phyloP scores from a whole-genome alignment of 2,888 invertebrate genomes.

The Cataglyphis rosenhaueri region DNA sequence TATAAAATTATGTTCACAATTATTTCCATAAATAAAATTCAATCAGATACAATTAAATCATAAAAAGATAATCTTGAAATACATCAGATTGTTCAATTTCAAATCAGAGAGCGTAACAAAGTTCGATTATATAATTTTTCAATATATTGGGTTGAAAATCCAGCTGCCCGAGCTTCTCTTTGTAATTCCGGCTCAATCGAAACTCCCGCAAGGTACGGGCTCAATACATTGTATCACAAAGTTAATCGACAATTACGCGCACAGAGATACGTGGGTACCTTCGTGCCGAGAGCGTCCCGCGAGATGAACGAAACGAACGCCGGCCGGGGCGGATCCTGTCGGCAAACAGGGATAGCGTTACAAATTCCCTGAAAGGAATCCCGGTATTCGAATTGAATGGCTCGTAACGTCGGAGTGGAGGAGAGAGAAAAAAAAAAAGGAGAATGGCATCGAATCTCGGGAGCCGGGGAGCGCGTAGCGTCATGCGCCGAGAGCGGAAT shows the following conservation, averaged over 20 bases:
- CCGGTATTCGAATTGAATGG: constrained; percentile 77
- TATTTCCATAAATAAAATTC: not conserved
- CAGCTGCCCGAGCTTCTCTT: not conserved
- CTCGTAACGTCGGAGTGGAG: constrained; percentile 40
- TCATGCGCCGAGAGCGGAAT: constrained; percentile 78
- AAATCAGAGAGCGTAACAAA: not conserved
- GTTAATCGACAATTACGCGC: constrained; percentile 53
- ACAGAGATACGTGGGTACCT: constrained; percentile 11
- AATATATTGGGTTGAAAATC: not conserved
- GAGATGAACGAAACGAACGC: constrained; percentile 6
- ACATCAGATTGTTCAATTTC: not conserved
- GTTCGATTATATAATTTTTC: not conserved
- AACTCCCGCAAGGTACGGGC: not conserved
- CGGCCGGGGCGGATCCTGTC: constrained; percentile 70
- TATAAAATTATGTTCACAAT: not conserved
- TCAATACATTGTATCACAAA: constrained; percentile 21
- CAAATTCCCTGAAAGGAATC: constrained; percentile 79
- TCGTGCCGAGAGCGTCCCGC: constrained; percentile 16
- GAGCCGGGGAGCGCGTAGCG: constrained; percentile 51
- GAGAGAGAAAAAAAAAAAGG: constrained; percentile 50
- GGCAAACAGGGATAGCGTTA: constrained; percentile 83
- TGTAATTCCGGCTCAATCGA: not conserved
- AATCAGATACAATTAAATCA: not conserved
- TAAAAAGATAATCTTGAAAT: not conserved
- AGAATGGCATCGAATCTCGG: constrained; percentile 48